Base-by-base conservation (phyloP, 2,797 vertebrate species). In the Notamacropus eugenii region DNA sequence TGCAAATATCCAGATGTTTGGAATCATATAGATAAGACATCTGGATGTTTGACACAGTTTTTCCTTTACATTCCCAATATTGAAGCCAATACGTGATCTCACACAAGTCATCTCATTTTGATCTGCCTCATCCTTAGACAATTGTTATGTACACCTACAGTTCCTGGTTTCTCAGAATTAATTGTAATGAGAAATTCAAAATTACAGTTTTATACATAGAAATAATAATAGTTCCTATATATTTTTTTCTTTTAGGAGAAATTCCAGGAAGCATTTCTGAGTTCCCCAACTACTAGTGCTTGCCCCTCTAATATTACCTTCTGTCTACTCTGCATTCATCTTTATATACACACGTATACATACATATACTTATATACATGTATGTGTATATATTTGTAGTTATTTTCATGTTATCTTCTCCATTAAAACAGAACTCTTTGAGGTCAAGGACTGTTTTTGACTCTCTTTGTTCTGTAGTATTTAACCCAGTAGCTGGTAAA, bases 381-480 rank as follows among this genome's bases (percentile, higher is more conserved):
- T 52, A 8, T 52, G 52, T 52, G 6, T 55, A 0, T 57, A 46
- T 28, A 9, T 94, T 67, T 1, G 56, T 91, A 55, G 2, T 92
- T 95, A 16, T 91, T 93, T 94, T 34, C 92, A 54, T 91, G 46
- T 67, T 94, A 62, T 55, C 50, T 59, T 94, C 27, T 28, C 91
- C 91, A 14, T 95, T 93, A 57, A n/a, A 55, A 28, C 58, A 16
- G 90, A 93, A 1, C 27, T 31, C 91, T 59, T n/a, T 87, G 94
- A 94, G n/a, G 13, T 6, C 55, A 95, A 13, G 52, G 12, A 29
- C 54, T 90, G 34, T 29, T 16, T 82, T 46, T 67, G 10, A 11
- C 29, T 27, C 55, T 29, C 59, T 13, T 93, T 97, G 55, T 54
- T 93, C 91, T 16, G 24, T 12, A 95, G 31, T 40, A 55, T 11